Evolutionary conservation across 2,113 vertebrate species (phyloP).

Genomic region (Dipodomys stephensi): DNA sequence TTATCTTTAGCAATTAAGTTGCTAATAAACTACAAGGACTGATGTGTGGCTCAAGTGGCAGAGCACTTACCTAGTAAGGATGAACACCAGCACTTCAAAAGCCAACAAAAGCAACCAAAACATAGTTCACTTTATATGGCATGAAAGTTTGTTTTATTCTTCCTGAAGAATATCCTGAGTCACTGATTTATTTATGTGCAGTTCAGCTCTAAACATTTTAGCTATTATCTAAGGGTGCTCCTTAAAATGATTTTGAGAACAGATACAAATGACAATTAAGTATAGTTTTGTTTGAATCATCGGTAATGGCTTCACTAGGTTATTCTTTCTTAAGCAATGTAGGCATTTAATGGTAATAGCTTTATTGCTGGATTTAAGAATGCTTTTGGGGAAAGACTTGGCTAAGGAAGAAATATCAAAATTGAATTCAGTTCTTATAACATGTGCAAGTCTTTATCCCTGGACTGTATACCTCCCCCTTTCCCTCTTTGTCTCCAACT

Average conservation of each 20-base stretch:
- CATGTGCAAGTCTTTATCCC: background rate
- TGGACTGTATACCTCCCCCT: no score
- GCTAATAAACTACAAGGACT: background rate
- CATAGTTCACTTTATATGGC: background rate
- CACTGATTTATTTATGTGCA: background rate
- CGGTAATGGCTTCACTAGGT: background rate
- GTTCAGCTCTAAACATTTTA: background rate
- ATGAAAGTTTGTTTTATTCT: background rate
- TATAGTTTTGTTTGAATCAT: conserved; percentile 35
- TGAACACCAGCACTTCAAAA: no score
- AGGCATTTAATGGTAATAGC: background rate
- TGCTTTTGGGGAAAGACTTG: background rate
- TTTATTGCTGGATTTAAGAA: background rate
- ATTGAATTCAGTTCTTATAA: background rate
- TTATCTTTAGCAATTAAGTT: background rate
- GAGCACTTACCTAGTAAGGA: no score
- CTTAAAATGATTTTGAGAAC: conserved; percentile 15
- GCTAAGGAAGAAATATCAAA: background rate
- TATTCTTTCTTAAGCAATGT: conserved; percentile 3
- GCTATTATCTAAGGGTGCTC: background rate
- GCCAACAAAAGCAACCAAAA: no score
- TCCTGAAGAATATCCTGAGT: background rate
- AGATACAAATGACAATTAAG: background rate
- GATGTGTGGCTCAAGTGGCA: no score
- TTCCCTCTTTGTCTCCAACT: no score